phyloP scores from a whole-genome alignment of 1,140 invertebrate species.

The Zaprionus davidi region DNA sequence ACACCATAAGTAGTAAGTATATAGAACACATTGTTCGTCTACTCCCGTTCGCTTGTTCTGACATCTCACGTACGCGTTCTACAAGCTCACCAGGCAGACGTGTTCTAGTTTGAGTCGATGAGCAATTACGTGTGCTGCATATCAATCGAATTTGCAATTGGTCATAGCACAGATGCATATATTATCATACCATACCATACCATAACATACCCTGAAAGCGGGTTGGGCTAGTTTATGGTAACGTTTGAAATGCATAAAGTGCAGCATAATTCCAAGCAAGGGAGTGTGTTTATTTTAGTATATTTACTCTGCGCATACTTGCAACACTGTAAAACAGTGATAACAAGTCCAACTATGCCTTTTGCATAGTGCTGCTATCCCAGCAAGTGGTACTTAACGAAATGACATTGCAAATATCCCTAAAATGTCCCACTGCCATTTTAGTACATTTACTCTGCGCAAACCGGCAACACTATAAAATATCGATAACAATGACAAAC shows the following conservation, averaged over 20 bases:
- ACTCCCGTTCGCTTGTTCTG: slow-evolving; percentile 45
- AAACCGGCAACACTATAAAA: too few relatives aligned
- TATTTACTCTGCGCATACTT: neutral
- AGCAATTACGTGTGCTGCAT: slow-evolving; percentile 71
- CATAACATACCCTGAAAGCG: slow-evolving; percentile 32
- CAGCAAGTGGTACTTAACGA: neutral
- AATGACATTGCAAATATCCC: neutral
- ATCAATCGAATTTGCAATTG: slow-evolving; percentile 39
- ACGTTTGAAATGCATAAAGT: slow-evolving; percentile 1
- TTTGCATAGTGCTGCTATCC: too few relatives aligned
- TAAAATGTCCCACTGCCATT: neutral
- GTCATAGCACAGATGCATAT: slow-evolving; percentile 47
- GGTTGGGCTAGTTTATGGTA: slow-evolving; percentile 1
- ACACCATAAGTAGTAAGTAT: slow-evolving; percentile 39
- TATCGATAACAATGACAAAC: too few relatives aligned
- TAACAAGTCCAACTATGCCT: neutral
- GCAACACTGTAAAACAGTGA: neutral
- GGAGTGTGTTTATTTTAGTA: neutral
- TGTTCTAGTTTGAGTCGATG: slow-evolving; percentile 71
- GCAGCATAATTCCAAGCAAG: neutral
- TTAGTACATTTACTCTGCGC: too few relatives aligned
- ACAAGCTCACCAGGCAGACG: slow-evolving; percentile 52
- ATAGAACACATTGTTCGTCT: slow-evolving; percentile 58
- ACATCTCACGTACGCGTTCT: slow-evolving; percentile 62
- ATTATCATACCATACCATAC: slow-evolving; percentile 41